A percentile compares a stretch with the other conserved stretches of the same genome.
phyloP scores from a whole-genome alignment of 2,888 invertebrate species.

The Sminthurinus aureus region DNA sequence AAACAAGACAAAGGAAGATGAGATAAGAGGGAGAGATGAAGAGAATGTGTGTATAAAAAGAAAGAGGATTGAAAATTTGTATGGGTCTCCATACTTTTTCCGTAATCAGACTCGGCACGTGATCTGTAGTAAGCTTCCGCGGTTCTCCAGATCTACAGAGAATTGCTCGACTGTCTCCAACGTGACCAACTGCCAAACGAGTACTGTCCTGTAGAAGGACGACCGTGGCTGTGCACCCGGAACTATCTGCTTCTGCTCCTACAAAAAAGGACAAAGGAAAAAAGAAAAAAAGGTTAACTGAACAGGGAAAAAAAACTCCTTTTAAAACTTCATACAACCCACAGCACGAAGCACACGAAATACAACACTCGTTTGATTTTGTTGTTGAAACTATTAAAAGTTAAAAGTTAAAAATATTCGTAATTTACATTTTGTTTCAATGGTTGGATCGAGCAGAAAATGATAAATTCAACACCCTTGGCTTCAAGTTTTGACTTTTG shows the following conservation, averaged over 20 bases:
- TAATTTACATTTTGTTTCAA: too few relatives aligned
- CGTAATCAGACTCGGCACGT: slow-evolving; percentile 63
- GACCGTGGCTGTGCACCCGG: slow-evolving; percentile 68
- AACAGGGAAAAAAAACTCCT: too few relatives aligned
- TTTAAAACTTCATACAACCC: too few relatives aligned
- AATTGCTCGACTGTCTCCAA: slow-evolving; percentile 67
- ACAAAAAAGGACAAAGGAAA: slow-evolving; percentile 17
- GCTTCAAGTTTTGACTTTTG: too few relatives aligned
- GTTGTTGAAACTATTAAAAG: too few relatives aligned
- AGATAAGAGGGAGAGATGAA: not conserved
- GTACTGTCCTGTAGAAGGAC: slow-evolving; percentile 65
- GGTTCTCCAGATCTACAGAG: slow-evolving; percentile 65
- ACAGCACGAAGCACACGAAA: too few relatives aligned
- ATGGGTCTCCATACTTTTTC: slow-evolving; percentile 62
- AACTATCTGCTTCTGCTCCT: slow-evolving; percentile 58
- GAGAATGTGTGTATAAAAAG: not conserved
- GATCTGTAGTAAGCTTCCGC: slow-evolving; percentile 64
- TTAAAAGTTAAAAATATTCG: too few relatives aligned
- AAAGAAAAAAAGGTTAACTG: too few relatives aligned
- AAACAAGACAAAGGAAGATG: not conserved
- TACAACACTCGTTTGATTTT: too few relatives aligned
- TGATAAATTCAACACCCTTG: too few relatives aligned
- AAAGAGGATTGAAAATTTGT: not conserved
- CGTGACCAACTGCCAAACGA: slow-evolving; percentile 65
- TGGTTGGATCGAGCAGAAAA: too few relatives aligned